Percentiles rank a stretch among this genome's conserved stretches.
phyloP scores from a whole-genome alignment of 2,113 vertebrate genomes.

The Morone chrysops region DNA sequence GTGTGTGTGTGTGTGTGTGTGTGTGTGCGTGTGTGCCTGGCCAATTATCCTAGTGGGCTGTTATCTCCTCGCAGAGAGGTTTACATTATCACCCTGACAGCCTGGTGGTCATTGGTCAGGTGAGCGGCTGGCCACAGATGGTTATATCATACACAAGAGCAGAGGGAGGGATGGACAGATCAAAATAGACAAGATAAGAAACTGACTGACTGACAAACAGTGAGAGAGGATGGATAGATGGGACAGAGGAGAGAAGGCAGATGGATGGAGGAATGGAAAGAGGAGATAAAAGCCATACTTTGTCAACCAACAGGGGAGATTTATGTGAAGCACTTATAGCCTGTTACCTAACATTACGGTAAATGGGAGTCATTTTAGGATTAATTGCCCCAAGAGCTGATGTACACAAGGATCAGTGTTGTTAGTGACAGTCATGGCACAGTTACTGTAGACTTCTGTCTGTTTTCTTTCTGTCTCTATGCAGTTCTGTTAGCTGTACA shows the following conservation, averaged over 20 bases:
- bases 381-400: slow-evolving; percentile 46
- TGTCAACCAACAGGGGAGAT: slow-evolving; percentile 64
- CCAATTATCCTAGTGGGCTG: slow-evolving; percentile 62
- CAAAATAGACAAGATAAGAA: slow-evolving; percentile 54
- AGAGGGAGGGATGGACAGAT: neutral
- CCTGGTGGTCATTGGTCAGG: slow-evolving; percentile 63
- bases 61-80: slow-evolving; percentile 67
- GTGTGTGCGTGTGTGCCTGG: slow-evolving; percentile 40
- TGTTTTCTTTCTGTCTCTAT: neutral
- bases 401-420: slow-evolving; percentile 21
- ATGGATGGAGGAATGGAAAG: slow-evolving; percentile 39
- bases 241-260: slow-evolving; percentile 4
- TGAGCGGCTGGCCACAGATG: slow-evolving; percentile 38
- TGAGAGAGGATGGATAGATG: slow-evolving; percentile 28
- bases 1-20: slow-evolving; percentile 36
- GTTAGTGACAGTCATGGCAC: slow-evolving; percentile 3
- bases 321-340: slow-evolving; percentile 53
- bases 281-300: slow-evolving; percentile 68
- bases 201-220: slow-evolving; percentile 37
- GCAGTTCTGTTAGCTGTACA: neutral
- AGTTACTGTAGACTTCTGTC: neutral
- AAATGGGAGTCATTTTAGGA: slow-evolving; percentile 45
- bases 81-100: slow-evolving; percentile 72
- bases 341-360: slow-evolving; percentile 63
- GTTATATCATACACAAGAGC: slow-evolving; percentile 45